Conservation (phyloP, 2,113 vertebrate species). For the Pelobates fuscus region DNA sequence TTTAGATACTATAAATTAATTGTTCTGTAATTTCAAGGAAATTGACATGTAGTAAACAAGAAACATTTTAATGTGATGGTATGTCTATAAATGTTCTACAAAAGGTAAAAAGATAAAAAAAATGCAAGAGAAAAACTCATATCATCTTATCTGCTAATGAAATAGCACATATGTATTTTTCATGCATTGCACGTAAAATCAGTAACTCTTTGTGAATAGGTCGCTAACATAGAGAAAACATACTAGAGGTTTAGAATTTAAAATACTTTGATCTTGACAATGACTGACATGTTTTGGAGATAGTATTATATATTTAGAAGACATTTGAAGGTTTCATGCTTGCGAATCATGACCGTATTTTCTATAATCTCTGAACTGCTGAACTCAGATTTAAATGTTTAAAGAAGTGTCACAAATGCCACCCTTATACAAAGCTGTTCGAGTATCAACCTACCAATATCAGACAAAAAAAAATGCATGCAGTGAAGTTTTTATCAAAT, state of each 20-base stretch:
- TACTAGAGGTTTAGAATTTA: conserved; percentile 70
- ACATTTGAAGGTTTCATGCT: conserved; percentile 64
- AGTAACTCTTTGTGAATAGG: conserved; percentile 64
- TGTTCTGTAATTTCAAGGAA: too few species aligned
- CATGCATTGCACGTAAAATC: conserved; percentile 52
- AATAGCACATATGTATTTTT: too few species aligned
- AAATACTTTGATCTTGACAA: conserved; percentile 72
- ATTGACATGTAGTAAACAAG: too few species aligned
- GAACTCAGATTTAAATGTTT: conserved; percentile 81
- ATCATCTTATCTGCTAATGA: too few species aligned
- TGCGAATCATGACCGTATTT: conserved; percentile 67
- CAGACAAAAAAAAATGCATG: conserved; percentile 64
- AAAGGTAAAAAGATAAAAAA: too few species aligned
- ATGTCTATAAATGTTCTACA: too few species aligned
- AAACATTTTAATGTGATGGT: too few species aligned
- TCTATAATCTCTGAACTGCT: conserved; percentile 70
- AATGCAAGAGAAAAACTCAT: too few species aligned
- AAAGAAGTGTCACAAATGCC: conserved; percentile 74
- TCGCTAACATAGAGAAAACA: conserved; percentile 63
- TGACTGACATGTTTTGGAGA: conserved; percentile 69
- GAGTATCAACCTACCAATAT: conserved; percentile 62
- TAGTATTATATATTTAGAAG: conserved; percentile 78
- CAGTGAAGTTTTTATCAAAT: conserved; percentile 64
- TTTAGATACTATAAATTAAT: too few species aligned
- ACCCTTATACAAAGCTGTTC: conserved; percentile 65